Percentiles rank a stretch among this genome's conserved stretches.
phyloP scores from a whole-genome alignment of 2,797 vertebrate species.

The Orestias chungarensis region DNA sequence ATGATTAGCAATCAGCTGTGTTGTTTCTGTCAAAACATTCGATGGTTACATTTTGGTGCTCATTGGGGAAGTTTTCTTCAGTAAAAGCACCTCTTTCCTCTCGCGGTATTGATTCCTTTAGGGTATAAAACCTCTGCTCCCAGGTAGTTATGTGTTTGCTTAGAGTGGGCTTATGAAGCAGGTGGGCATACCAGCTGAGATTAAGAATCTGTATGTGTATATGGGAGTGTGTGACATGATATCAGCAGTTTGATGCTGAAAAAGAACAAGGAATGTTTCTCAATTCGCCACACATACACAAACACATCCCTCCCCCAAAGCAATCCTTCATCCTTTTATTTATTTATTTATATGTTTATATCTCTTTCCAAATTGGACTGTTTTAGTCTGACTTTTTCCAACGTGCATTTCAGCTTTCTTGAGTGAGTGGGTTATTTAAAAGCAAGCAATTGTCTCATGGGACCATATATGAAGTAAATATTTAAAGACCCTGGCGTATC shows the following conservation, averaged over 20 bases:
- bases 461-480: constrained; percentile 67
- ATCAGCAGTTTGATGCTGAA: constrained; percentile 49
- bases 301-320: neutral
- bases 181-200: constrained; percentile 30
- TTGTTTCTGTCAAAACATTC: constrained; percentile 25
- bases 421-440: constrained; percentile 55
- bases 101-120: constrained; percentile 15
- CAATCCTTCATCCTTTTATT: constrained; percentile 69
- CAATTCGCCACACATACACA: constrained; percentile 17
- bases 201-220: constrained; percentile 7
- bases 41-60: constrained; percentile 5
- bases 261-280: constrained; percentile 50
- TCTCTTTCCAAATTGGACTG: constrained; percentile 56
- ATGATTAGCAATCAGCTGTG: constrained; percentile 15
- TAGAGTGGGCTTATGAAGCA: constrained; percentile 33
- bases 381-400: constrained; percentile 56
- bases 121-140: constrained; percentile 31
- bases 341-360: constrained; percentile 73
- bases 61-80: constrained; percentile 16
- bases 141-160: constrained; percentile 23
- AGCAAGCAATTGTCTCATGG: constrained; percentile 56
- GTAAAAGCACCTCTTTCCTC: constrained; percentile 12
- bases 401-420: constrained; percentile 57
- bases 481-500: constrained; percentile 50
- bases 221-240: constrained; percentile 26